These are phyloP conservation scores for Tragelaphus buxtoni DNA, from an alignment of 2,113 vertebrate genomes.

Conservation along the genomic window DNA sequence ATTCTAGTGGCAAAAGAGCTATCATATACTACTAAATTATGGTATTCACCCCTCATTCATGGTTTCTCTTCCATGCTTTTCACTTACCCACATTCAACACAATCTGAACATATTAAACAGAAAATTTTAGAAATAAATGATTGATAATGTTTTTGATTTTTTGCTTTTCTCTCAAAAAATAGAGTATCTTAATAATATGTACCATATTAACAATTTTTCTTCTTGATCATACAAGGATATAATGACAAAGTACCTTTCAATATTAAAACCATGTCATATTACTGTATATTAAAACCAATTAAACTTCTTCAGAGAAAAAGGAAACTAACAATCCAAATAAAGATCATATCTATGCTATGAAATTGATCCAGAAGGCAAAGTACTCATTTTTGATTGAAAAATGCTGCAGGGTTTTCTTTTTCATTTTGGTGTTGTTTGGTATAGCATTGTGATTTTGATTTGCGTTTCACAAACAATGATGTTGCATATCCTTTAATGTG, in stretches of 20 bases:
- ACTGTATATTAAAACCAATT: not conserved
- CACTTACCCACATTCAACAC: not conserved
- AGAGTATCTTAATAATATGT: not conserved
- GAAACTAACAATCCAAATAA: not conserved
- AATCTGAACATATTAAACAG: not conserved
- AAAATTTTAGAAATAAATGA: not conserved
- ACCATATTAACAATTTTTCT: not conserved
- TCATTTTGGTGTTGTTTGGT: not conserved
- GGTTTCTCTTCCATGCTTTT: not conserved
- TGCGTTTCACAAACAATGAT: not conserved
- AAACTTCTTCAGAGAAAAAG: not conserved
- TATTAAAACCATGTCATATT: not conserved
- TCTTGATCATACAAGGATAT: not conserved
- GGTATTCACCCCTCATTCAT: not conserved
- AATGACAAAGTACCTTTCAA: not conserved
- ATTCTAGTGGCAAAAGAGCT: not conserved
- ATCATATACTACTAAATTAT: not conserved
- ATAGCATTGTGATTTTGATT: not conserved
- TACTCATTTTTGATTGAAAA: not conserved
- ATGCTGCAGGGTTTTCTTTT: not conserved
- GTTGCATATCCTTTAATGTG: not conserved
- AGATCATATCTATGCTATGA: not conserved
- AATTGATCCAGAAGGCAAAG: not conserved
- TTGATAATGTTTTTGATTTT: not conserved
- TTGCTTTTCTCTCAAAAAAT: not conserved